Conservation (phyloP, 2,113 vertebrate species). For the Dicentrarchus labrax region DNA sequence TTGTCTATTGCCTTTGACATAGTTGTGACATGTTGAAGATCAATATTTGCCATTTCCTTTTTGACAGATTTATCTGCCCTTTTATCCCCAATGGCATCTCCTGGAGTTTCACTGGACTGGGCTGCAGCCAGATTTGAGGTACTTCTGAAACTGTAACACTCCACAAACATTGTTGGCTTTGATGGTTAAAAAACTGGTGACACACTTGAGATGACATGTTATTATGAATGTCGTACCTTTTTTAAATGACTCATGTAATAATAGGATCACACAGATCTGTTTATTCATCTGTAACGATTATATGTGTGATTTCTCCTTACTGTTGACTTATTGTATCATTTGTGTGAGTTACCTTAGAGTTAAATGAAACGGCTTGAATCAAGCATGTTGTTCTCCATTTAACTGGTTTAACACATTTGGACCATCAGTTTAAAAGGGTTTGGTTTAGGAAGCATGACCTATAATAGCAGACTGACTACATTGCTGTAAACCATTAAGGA, state of each 20-base stretch:
- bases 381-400: neutral
- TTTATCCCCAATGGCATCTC: slow-evolving; percentile 77
- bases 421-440: too few relatives aligned
- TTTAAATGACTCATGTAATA: neutral
- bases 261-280: neutral
- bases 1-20: neutral
- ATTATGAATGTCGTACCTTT: neutral
- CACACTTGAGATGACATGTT: neutral
- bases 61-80: slow-evolving; percentile 77
- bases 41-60: slow-evolving; percentile 24
- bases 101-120: slow-evolving; percentile 56
- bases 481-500: neutral
- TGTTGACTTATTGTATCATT: neutral
- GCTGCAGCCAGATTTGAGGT: slow-evolving; percentile 71
- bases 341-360: neutral
- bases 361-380: neutral
- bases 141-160: slow-evolving; percentile 10
- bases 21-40: neutral
- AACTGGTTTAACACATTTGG: neutral
- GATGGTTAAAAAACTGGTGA: neutral
- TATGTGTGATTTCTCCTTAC: neutral
- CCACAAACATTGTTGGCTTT: neutral
- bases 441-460: too few relatives aligned
- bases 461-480: neutral
- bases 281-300: neutral